These are phyloP conservation scores for Microtus richardsoni DNA, from an alignment of 2,113 vertebrate genomes.

Conservation along the genomic window DNA sequence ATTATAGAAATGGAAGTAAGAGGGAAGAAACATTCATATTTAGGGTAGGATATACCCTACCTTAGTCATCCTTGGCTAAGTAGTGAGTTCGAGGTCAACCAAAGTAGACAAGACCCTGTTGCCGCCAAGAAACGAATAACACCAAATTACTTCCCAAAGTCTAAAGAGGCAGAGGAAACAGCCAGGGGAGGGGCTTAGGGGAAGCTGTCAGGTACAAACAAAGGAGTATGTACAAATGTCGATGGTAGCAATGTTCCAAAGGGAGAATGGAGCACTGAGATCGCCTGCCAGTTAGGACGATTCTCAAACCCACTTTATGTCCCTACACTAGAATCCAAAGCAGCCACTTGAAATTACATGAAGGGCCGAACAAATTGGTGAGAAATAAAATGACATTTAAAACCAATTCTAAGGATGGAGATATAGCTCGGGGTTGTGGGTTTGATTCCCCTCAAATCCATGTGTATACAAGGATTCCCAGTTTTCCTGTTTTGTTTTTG, in stretches of 20 bases:
- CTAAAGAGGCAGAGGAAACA: background rate
- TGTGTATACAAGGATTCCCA: background rate
- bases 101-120: background rate
- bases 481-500: background rate
- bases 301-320: background rate
- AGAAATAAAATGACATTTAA: conserved; percentile 4
- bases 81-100: background rate
- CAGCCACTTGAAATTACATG: background rate
- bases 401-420: background rate
- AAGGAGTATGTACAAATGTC: background rate
- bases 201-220: background rate
- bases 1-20: background rate
- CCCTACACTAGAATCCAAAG: background rate
- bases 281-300: background rate
- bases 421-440: background rate
- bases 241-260: background rate
- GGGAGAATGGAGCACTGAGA: background rate
- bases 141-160: background rate
- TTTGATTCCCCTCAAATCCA: background rate
- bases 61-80: background rate
- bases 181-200: background rate
- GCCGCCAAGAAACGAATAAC: background rate
- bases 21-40: background rate
- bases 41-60: background rate
- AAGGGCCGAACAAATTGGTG: background rate